Evolutionary conservation across 2,113 vertebrate genomes (phyloP), one percentile per base, ranked within the genome.

Genomic region (Elanus axillaris): DNA sequence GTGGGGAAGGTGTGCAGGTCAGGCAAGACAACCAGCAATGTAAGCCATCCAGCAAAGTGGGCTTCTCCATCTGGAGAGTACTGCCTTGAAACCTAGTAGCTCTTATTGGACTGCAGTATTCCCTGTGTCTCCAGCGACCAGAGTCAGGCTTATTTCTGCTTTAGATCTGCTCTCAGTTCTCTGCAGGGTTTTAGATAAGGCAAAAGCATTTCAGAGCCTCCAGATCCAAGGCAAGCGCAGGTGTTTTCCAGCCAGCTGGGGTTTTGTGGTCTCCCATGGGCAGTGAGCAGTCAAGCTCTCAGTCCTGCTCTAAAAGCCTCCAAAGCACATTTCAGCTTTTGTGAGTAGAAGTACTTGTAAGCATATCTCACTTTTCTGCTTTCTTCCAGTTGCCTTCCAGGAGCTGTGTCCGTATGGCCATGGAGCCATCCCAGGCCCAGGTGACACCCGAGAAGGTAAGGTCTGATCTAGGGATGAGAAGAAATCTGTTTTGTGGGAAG

Each of bases 351-450:
- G 21, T 31, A 34, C 22, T 2, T 20, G 31, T 38, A 25, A 62
- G 16, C 25, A 3, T 8, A 16, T 13, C 58, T 43, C 40, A 8
- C 42, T 66, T 16, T 12, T 34, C 68, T 76, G 53, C 11, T 43
- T 43, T 68, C 52, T 68, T 81, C 38, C 96, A 99, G 99, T 98
- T 92, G 98, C 98, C 48, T 98, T 98, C 91, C 98, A 97, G 86
- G 98, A 98, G 50, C 97, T 99, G 83, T 99, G 99, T 96, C 99
- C 99, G 0, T 99, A 98, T 1, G 99, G 99, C 62, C 99, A 98
- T 0, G 99, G 99, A 78, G 97, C 98, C 6, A 96, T 99, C 80
- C 99, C 98, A 16, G 98, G 99, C 88, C 98, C 52, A 0, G 98
- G 97, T 8, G 97, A 99, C 20, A 98, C 98, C 27, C 96, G 98